Evolutionary conservation across 1,140 invertebrate genomes (phyloP).

Genomic region (Brachionus plicatilis): DNA sequence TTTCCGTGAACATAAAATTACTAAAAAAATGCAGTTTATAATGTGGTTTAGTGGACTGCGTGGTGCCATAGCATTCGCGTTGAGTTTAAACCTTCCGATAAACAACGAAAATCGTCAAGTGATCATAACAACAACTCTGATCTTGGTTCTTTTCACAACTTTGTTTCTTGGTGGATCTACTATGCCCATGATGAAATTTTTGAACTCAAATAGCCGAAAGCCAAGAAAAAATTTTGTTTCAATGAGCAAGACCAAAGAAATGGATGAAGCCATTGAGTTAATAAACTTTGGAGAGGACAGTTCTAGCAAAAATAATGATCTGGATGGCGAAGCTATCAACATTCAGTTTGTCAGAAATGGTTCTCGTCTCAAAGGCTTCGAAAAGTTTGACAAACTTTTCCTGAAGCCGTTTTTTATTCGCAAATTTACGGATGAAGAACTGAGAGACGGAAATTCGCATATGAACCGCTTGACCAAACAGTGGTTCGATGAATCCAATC

Average conservation of each 20-base stretch:
- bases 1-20: conserved; percentile 94
- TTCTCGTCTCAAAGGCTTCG: conserved; percentile 70
- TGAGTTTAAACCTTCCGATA: conserved; percentile 90
- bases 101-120: conserved; percentile 76
- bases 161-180: conserved; percentile 89
- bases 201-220: background rate
- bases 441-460: conserved; percentile 87
- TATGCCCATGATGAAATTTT: conserved; percentile 72
- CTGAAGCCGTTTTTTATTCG: conserved; percentile 90
- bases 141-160: conserved; percentile 91
- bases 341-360: conserved; percentile 12
- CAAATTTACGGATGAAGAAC: conserved; percentile 82
- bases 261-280: conserved; percentile 70
- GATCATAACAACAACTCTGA: conserved; percentile 91
- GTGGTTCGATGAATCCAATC: conserved; percentile 74
- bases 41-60: conserved; percentile 90
- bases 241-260: conserved; percentile 1
- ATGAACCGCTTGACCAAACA: conserved; percentile 91
- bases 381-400: conserved; percentile 82
- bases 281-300: conserved; percentile 93
- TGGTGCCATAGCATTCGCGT: conserved; percentile 93
- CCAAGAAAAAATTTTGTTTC: background rate
- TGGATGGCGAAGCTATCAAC: conserved; percentile 43
- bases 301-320: conserved; percentile 73
- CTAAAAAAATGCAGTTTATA: conserved; percentile 95